Conservation (phyloP, 2,113 vertebrate species). For the Brachyhypopomus gauderio region DNA sequence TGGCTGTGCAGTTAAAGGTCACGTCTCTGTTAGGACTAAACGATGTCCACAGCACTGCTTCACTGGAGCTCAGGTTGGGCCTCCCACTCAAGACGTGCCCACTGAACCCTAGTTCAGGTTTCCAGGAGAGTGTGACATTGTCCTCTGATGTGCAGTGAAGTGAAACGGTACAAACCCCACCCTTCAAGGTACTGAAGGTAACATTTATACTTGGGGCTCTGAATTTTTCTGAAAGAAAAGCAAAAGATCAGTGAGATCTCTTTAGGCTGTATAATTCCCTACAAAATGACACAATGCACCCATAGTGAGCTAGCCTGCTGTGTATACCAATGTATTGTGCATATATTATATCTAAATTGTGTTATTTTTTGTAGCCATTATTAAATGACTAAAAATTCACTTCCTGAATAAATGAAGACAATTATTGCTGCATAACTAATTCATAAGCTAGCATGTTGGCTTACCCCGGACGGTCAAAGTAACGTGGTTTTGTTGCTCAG, state of each 20-base stretch:
- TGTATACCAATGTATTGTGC: no score
- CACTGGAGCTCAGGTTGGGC: fast-evolving
- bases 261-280: no score
- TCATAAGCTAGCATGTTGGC: neutral
- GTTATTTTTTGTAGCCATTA: no score
- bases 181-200: fast-evolving
- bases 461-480: constrained; percentile 56
- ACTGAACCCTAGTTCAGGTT: neutral
- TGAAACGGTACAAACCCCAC: neutral
- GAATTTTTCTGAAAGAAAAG: constrained; percentile 44
- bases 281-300: no score
- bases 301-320: no score
- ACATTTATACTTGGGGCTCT: constrained; percentile 12
- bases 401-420: neutral
- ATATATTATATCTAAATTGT: no score
- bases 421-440: no score
- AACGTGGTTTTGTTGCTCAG: fast-evolving
- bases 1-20: constrained; percentile 56
- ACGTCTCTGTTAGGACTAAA: neutral
- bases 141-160: constrained; percentile 25
- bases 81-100: fast-evolving
- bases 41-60: neutral
- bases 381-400: no score
- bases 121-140: constrained; percentile 32
- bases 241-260: no score